Conservation (phyloP, 64 coral and sea anemone species). For the Exaiptasia diaphana region DNA sequence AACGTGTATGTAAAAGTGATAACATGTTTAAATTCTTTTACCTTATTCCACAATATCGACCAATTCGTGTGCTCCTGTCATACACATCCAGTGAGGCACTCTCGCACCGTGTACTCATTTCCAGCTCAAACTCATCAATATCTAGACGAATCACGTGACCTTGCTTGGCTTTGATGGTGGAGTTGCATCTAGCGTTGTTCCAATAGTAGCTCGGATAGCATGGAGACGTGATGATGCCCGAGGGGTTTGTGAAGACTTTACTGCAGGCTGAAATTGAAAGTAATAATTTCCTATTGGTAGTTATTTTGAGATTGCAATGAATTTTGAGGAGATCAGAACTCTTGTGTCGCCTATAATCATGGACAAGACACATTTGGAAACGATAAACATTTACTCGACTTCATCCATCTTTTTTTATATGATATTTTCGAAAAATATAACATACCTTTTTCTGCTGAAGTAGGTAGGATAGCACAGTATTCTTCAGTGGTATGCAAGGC, state of each 20-base stretch:
- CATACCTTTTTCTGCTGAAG: conserved; percentile 21
- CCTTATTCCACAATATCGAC: conserved; percentile 29
- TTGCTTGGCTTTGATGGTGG: conserved; percentile 8
- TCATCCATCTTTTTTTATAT: no score
- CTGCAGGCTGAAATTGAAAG: conserved; percentile 25
- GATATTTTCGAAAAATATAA: background rate
- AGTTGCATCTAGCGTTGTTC: conserved; percentile 42
- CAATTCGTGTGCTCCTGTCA: background rate
- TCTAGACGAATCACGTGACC: conserved; percentile 51
- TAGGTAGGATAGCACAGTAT: conserved; percentile 9
- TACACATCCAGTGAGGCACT: conserved; percentile 38
- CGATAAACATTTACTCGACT: no score
- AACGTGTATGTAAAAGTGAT: no score
- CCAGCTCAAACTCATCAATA: conserved; percentile 35
- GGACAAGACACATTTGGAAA: no score
- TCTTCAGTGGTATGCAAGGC: conserved; percentile 2
- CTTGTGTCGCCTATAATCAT: no score
- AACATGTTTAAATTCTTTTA: background rate
- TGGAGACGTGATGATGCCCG: conserved; percentile 44
- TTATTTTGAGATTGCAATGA: no score
- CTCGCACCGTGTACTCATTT: conserved; percentile 22
- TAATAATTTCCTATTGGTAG: no score
- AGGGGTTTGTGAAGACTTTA: background rate
- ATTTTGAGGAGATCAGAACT: background rate
- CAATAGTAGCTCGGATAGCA: conserved; percentile 53